Percentiles rank a stretch among this genome's conserved stretches.
Conservation (phyloP, 1,140 invertebrate species). For the Ceratitis capitata region DNA sequence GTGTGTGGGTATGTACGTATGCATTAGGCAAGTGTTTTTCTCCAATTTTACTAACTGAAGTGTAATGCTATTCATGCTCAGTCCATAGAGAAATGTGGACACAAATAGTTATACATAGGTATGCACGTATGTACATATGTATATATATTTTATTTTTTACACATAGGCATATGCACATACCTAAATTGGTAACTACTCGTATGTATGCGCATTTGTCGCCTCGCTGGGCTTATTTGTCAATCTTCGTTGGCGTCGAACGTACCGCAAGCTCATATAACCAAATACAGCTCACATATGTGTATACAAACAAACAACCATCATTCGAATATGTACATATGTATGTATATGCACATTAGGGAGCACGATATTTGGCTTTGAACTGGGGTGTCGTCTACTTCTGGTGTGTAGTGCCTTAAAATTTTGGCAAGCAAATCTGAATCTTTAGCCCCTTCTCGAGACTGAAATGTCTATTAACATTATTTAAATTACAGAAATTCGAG, state of each 20-base stretch:
- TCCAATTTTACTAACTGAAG: not conserved
- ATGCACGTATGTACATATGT: not conserved
- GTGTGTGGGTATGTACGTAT: not conserved
- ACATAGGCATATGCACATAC: not conserved
- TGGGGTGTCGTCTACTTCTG: too few relatives aligned
- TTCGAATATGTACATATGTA: too few relatives aligned
- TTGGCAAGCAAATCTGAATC: too few relatives aligned
- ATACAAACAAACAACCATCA: not conserved
- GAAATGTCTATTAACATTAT: too few relatives aligned
- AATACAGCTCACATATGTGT: not conserved
- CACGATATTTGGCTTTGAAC: too few relatives aligned
- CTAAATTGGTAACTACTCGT: not conserved
- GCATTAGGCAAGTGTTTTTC: not conserved
- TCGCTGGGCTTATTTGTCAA: constrained; percentile 7
- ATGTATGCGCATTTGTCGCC: not conserved
- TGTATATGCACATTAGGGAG: too few relatives aligned
- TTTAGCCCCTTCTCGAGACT: too few relatives aligned
- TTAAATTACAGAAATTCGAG: too few relatives aligned
- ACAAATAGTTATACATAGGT: not conserved
- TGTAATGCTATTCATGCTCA: not conserved
- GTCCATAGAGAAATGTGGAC: not conserved
- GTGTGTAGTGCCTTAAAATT: too few relatives aligned
- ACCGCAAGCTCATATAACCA: not conserved
- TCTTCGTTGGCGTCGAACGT: not conserved
- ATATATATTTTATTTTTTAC: too few relatives aligned